Base-by-base conservation (phyloP, 2,888 invertebrate species). In the Gastracanthus pulcherrimus region DNA sequence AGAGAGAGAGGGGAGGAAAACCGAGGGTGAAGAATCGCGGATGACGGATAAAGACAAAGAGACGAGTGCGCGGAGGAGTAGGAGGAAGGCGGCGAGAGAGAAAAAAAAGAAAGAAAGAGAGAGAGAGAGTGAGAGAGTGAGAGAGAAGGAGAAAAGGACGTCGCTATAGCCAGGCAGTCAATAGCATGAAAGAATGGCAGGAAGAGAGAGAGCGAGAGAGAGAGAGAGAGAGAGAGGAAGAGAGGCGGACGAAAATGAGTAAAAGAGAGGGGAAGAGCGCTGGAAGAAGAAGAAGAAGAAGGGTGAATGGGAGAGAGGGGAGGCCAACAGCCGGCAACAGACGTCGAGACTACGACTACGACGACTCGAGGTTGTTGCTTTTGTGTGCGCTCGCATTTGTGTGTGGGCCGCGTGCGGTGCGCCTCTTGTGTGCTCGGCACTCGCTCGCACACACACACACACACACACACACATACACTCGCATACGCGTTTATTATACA, bases 31-130 rank as follows among this genome's bases (percentile, higher is more conserved):
- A 76, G 75, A 76, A 55, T 70, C 55, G 45, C 69, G 70, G 62
- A 71, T 80, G 76, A 45, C 71, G 64, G 51, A 45, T 55, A 80
- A 55, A 80, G 70, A 71, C 64, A 80, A 76, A 80, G 75, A 64
- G 62, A 31, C 45, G 31, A 26, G 19, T 19, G 62, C 11, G 29
- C 23, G 31, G n/a, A 74, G 29, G 41, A 71, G 19, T n/a, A n/a
- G n/a, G 36, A 41, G 51, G 55, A 41, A 13, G 69, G 62, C 31
- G 19, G 48, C n/a, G 64, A 64, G 7, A 19, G 58, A 6, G 36
- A 7, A 41, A n/a, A n/a, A n/a, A n/a, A n/a, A n/a, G n/a, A n/a
- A n/a, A n/a, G n/a, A n/a, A n/a, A n/a, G n/a, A n/a, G n/a, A n/a
- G 36, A 41, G 51, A 66, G 51, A 13, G 69, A 70, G 41, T 29